Conservation (phyloP, 2,113 vertebrate genomes). For the Pleuronectes platessa region DNA sequence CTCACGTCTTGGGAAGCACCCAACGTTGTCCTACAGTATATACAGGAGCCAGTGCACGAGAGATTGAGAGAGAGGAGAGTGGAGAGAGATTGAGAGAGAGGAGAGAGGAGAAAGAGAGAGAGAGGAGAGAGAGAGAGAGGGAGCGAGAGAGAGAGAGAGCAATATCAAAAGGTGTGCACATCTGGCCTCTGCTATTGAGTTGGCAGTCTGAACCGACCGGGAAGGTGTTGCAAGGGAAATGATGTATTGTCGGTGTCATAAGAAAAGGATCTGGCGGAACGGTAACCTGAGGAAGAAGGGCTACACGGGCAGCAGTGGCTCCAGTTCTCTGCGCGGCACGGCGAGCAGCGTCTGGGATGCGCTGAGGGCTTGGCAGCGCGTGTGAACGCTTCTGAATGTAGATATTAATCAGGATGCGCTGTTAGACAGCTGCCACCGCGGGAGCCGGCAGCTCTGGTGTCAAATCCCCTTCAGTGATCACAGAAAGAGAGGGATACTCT, state of each 20-base stretch:
- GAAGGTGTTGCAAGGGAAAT: constrained; percentile 35
- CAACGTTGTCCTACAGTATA: constrained; percentile 26
- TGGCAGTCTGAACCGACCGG: constrained; percentile 28
- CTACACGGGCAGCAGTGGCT: constrained; percentile 57
- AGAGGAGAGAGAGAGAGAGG: background rate
- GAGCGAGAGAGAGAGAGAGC: background rate
- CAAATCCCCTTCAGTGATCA: constrained; percentile 72
- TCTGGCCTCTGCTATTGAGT: constrained; percentile 33
- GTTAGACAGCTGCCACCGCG: constrained; percentile 75
- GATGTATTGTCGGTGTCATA: constrained; percentile 45
- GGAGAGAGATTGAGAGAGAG: background rate
- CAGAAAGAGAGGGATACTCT: constrained; percentile 68
- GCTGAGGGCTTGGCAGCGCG: constrained; percentile 54
- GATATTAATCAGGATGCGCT: constrained; percentile 80
- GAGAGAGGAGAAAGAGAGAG: background rate
- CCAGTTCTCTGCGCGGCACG: constrained; percentile 44
- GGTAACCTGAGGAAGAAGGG: constrained; percentile 67
- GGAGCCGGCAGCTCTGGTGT: constrained; percentile 74
- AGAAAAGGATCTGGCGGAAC: constrained; percentile 39
- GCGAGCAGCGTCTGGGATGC: constrained; percentile 32
- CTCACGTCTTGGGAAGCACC: constrained; percentile 54
- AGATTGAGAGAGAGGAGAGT: background rate
- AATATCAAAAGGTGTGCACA: background rate
- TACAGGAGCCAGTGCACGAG: constrained; percentile 14
- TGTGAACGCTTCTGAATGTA: constrained; percentile 71